A percentile compares a stretch with the other conserved stretches of the same genome.
Conservation (phyloP, 2,797 vertebrate species). For the Siniperca scherzeri region DNA sequence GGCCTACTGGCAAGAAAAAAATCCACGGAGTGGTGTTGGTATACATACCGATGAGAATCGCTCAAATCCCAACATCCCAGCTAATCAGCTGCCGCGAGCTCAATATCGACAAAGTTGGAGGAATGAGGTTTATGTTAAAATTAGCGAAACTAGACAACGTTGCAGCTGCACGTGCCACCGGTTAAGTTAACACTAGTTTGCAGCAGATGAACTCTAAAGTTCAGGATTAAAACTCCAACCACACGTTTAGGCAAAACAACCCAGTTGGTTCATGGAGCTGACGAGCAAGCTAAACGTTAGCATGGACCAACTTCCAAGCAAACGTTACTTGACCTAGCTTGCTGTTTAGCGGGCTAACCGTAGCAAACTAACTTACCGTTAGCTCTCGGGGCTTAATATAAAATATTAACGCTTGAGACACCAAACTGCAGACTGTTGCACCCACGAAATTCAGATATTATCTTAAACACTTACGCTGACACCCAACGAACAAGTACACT, state of each 20-base stretch:
- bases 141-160: constrained; percentile 25
- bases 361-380: constrained; percentile 73
- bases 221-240: constrained; percentile 19
- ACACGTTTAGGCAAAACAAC: neutral
- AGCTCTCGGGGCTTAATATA: constrained; percentile 54
- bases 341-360: constrained; percentile 72
- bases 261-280: constrained; percentile 20
- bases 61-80: constrained; percentile 59
- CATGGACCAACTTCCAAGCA: constrained; percentile 69
- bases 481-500: neutral
- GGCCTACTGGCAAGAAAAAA: constrained; percentile 72
- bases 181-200: constrained; percentile 48
- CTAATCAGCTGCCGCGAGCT: constrained; percentile 41
- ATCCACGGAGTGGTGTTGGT: constrained; percentile 73
- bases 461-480: neutral
- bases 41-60: constrained; percentile 63
- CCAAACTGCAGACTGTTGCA: constrained; percentile 57
- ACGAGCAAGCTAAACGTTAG: constrained; percentile 58
- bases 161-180: constrained; percentile 53
- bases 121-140: constrained; percentile 47
- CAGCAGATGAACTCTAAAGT: constrained; percentile 51
- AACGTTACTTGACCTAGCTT: constrained; percentile 67
- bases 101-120: constrained; percentile 58
- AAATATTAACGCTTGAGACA: constrained; percentile 33
- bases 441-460: constrained; percentile 11